These are phyloP conservation scores for Chymomyza fuscimana DNA, from an alignment of 2,888 invertebrate genomes.

Conservation along the genomic window DNA sequence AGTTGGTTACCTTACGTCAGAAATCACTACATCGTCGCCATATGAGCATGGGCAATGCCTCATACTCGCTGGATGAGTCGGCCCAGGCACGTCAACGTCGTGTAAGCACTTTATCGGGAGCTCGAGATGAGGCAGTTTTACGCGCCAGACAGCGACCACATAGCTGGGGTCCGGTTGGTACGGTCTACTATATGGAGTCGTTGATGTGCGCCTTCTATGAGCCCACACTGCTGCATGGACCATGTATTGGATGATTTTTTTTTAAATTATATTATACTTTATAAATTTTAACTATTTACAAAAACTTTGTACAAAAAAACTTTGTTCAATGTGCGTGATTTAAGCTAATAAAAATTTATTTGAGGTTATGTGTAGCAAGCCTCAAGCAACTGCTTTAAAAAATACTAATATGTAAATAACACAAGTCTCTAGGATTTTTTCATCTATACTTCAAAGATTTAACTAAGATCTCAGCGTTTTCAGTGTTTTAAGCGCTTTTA, in stretches of 20 bases:
- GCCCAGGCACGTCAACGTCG: conserved; percentile 50
- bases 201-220: conserved; percentile 89
- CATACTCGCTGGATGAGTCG: conserved; percentile 70
- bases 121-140: conserved; percentile 65
- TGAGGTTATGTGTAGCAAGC: conserved; percentile 58
- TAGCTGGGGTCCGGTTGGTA: conserved; percentile 80
- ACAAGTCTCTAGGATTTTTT: conserved; percentile 38
- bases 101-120: conserved; percentile 75
- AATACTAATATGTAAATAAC: conserved; percentile 63
- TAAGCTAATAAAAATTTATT: conserved; percentile 46
- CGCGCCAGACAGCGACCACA: conserved; percentile 69
- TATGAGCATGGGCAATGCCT: conserved; percentile 77
- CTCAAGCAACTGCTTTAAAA: conserved; percentile 41
- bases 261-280: neutral
- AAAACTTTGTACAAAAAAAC: conserved; percentile 56
- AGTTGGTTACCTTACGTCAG: conserved; percentile 74
- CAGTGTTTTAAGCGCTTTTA: conserved; percentile 53
- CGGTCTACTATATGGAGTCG: conserved; percentile 83
- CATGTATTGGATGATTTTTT: conserved; percentile 84
- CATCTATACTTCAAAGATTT: conserved; percentile 28
- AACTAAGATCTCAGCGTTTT: conserved; percentile 37
- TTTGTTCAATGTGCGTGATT: conserved; percentile 47
- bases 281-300: conserved; percentile 14
- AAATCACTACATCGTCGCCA: conserved; percentile 77
- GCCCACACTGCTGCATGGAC: conserved; percentile 89